These are phyloP conservation scores for Whitmania pigra DNA, from an alignment of 1,140 invertebrate species.

Conservation along the genomic window DNA sequence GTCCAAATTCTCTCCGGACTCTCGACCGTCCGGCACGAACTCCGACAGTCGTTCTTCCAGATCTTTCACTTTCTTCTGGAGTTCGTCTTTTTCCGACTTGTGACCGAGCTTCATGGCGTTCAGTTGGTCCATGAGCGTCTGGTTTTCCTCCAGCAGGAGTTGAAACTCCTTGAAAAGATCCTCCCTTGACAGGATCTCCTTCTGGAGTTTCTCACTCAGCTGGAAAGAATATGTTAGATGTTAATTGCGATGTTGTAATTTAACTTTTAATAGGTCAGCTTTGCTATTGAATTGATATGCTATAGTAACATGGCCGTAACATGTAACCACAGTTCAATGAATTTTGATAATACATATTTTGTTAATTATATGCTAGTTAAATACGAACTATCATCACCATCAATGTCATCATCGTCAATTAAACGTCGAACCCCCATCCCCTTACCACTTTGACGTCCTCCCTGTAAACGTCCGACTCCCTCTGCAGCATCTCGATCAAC, in stretches of 20 bases:
- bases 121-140: conserved; percentile 9
- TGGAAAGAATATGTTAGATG: background rate
- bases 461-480: conserved; percentile 19
- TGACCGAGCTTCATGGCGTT: conserved; percentile 18
- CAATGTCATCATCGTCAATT: background rate
- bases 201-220: conserved; percentile 7
- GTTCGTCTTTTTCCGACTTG: conserved; percentile 18
- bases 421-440: too few relatives aligned
- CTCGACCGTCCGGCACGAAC: background rate
- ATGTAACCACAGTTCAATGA: too few relatives aligned
- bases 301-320: too few relatives aligned
- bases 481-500: background rate
- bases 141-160: background rate
- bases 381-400: background rate
- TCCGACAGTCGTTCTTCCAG: conserved; percentile 25
- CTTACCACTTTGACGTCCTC: conserved; percentile 14
- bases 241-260: too few relatives aligned
- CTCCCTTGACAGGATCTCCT: background rate
- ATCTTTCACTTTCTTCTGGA: conserved; percentile 24
- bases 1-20: conserved; percentile 11
- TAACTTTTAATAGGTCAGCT: too few relatives aligned
- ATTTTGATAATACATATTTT: too few relatives aligned
- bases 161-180: conserved; percentile 1
- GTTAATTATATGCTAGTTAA: too few relatives aligned
- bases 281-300: too few relatives aligned